phyloP scores from a whole-genome alignment of 2,888 invertebrate genomes.

The Arenicola marina region DNA sequence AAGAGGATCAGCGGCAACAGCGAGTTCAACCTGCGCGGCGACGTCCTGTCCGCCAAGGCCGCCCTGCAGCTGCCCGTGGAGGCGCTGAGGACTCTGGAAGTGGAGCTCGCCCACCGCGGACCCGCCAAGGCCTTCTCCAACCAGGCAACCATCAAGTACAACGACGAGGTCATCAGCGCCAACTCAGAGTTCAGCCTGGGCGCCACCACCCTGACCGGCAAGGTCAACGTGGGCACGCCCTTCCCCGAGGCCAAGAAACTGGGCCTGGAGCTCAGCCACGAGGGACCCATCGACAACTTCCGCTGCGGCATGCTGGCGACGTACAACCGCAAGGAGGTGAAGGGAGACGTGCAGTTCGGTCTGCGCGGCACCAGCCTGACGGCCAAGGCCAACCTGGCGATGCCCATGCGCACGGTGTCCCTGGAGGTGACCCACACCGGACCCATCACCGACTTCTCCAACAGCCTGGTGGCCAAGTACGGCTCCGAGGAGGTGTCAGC shows the following conservation, averaged over 20 bases:
- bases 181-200: constrained; percentile 7
- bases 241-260: constrained; percentile 13
- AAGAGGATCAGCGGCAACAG: not conserved
- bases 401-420: not conserved
- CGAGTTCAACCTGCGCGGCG: constrained; percentile 5
- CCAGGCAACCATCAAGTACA: not conserved
- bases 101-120: constrained; percentile 17
- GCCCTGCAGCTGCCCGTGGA: too few relatives aligned
- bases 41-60: not conserved
- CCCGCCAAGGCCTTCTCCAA: not conserved
- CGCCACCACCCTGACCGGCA: constrained; percentile 2
- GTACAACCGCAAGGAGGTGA: not conserved
- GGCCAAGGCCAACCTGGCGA: not conserved
- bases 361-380: not conserved
- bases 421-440: constrained; percentile 17
- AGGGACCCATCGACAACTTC: constrained; percentile 16
- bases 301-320: constrained; percentile 7
- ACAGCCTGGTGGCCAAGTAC: not conserved
- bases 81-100: too few relatives aligned
- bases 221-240: constrained; percentile 6
- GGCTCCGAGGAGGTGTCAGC: not conserved
- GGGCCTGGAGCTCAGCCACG: constrained; percentile 14
- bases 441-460: not conserved
- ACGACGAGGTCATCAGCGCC: constrained; percentile 1
- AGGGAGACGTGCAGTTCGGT: not conserved